Percentiles rank a stretch among this genome's conserved stretches.
Conservation (phyloP, 2,113 vertebrate species). For the Lates calcarifer region DNA sequence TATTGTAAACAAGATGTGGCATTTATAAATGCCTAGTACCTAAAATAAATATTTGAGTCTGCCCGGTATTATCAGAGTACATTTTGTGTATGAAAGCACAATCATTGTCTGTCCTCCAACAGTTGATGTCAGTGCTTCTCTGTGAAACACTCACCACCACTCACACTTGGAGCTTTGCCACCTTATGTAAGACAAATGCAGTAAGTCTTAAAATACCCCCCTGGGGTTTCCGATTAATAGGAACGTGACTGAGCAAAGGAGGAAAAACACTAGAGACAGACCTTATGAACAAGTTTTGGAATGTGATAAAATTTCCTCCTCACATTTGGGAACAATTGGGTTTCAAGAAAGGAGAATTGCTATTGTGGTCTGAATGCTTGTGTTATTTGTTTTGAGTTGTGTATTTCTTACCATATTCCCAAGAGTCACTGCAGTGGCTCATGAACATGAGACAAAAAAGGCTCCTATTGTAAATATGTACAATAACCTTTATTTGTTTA, state of each 20-base stretch:
- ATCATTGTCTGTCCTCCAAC: conserved; percentile 39
- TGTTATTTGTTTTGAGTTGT: conserved; percentile 54
- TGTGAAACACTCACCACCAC: conserved; percentile 43
- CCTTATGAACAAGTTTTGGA: conserved; percentile 21
- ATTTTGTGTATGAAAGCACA: conserved; percentile 51
- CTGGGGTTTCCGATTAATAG: conserved; percentile 13
- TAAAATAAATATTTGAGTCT: conserved; percentile 63
- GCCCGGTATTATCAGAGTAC: conserved; percentile 30
- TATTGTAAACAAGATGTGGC: conserved; percentile 47
- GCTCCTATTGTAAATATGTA: conserved; percentile 83
- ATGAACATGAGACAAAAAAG: conserved; percentile 57
- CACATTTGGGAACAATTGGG: conserved; percentile 64
- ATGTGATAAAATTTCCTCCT: conserved; percentile 38
- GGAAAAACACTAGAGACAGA: conserved; percentile 9
- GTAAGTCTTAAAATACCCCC: conserved; percentile 20
- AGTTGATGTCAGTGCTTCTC: conserved; percentile 45
- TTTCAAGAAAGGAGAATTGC: conserved; percentile 54
- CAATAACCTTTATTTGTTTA: conserved; percentile 67
- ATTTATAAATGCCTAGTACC: conserved; percentile 31
- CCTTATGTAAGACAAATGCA: conserved; percentile 48
- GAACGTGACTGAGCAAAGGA: conserved; percentile 32
- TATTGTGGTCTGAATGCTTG: conserved; percentile 55
- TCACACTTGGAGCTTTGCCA: conserved; percentile 49
- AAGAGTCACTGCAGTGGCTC: conserved; percentile 62
- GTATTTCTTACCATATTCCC: conserved; percentile 60